Percentiles rank a stretch among this genome's conserved stretches.
Conservation (phyloP, 1,140 invertebrate genomes). For the Trichoplusia ni region DNA sequence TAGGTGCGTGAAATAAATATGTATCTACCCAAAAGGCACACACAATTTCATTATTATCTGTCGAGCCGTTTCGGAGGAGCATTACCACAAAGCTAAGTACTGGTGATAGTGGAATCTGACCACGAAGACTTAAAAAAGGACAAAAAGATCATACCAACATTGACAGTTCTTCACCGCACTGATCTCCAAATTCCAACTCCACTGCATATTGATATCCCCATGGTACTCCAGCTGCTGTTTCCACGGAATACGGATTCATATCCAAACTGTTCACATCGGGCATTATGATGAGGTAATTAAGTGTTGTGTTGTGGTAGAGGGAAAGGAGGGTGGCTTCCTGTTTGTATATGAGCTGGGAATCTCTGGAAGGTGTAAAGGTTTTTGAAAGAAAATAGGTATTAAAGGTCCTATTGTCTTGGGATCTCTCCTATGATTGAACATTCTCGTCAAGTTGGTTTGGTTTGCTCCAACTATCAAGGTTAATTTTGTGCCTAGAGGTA, state of each 20-base stretch:
- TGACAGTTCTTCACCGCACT: slow-evolving; percentile 46
- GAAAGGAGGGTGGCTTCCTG: slow-evolving; percentile 64
- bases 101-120: no score
- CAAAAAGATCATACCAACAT: slow-evolving; percentile 52
- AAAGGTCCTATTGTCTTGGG: no score
- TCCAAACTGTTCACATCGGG: slow-evolving; percentile 67
- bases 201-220: slow-evolving; percentile 64
- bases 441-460: no score
- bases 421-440: no score
- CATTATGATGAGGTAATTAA: slow-evolving; percentile 59
- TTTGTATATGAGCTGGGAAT: slow-evolving; percentile 54
- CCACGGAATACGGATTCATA: slow-evolving; percentile 63
- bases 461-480: no score
- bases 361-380: slow-evolving; percentile 61
- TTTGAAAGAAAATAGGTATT: background rate
- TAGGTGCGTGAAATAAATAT: no score
- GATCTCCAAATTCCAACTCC: slow-evolving; percentile 52
- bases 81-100: no score
- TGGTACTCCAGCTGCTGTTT: slow-evolving; percentile 44
- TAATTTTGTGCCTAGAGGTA: no score
- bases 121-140: no score
- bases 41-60: no score
- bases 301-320: slow-evolving; percentile 54
- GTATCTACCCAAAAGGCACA: no score
- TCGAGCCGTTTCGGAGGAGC: no score